These are phyloP conservation scores for Adelphocoris suturalis DNA, from an alignment of 2,888 invertebrate species.

Conservation along the genomic window DNA sequence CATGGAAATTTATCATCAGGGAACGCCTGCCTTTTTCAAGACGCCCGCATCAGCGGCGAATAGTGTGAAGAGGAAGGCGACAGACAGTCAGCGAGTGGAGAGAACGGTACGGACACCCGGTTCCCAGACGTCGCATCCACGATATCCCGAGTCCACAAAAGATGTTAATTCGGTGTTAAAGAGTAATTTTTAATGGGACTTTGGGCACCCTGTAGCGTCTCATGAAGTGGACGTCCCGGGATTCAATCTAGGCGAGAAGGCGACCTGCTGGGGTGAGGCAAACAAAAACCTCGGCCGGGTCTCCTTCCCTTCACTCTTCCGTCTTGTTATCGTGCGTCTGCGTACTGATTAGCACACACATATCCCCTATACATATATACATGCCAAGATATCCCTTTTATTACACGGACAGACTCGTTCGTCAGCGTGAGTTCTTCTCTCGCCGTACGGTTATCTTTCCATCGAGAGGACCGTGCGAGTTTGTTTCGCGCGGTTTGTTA, in stretches of 20 bases:
- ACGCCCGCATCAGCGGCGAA: neutral
- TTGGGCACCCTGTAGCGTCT: slow-evolving; percentile 54
- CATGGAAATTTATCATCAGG: neutral
- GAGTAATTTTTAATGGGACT: slow-evolving; percentile 67
- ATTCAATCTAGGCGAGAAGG: slow-evolving; percentile 41
- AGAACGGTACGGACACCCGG: slow-evolving; percentile 58
- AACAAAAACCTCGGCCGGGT: slow-evolving; percentile 50
- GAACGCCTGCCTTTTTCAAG: neutral
- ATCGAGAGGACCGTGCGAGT: neutral
- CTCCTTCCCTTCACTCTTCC: neutral
- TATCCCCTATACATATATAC: neutral
- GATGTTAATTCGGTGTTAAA: slow-evolving; percentile 70
- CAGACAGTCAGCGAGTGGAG: slow-evolving; percentile 48
- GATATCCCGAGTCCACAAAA: slow-evolving; percentile 54
- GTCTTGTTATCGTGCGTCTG: slow-evolving; percentile 56
- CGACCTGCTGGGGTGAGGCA: slow-evolving; percentile 65
- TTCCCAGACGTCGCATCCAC: slow-evolving; percentile 54
- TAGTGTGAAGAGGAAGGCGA: slow-evolving; percentile 41
- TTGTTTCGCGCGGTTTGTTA: neutral
- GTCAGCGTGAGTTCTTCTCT: neutral
- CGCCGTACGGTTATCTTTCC: neutral
- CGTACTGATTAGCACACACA: slow-evolving; percentile 39
- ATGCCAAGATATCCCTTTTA: neutral
- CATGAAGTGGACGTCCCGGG: slow-evolving; percentile 37
- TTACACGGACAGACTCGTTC: too few relatives aligned